Evolutionary conservation across 1,140 invertebrate species (phyloP), one percentile per base, ranked within the genome.

Genomic region (Schlechtendalia chinensis): DNA sequence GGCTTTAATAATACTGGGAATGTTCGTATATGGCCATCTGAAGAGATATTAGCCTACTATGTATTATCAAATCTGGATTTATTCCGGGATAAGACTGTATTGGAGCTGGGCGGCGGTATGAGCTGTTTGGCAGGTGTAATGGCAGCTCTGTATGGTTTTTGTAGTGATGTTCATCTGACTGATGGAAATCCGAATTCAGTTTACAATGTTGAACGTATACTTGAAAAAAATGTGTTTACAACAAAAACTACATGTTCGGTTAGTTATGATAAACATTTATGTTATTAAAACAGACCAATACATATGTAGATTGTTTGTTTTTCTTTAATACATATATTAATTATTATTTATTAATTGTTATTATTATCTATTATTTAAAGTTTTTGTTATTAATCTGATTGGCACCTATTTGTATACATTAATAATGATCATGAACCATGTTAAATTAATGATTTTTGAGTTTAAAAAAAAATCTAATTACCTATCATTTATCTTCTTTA

Each of bases 1-100:
- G 94, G 94, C 1, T 95, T 95, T 86, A 95, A 96, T 85, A 95
- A 95, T 83, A 96, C 94, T 1, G 94, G 94, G n/a, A 96, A 95
- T 86, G 90, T 96, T 5, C 94, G 93, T 87, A 90, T 96, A 3
- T 96, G 94, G 94, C 94, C 94, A 14, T 94, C 94, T 6, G 94
- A 96, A 86, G 94, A 95, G 86, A 91, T 94, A 12, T 85, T 96
- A 39, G 89, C 92, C 3, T 91, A 92, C 83, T 92, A 93, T 85
- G 88, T 91, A 81, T 86, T 94, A 53, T 88, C 89, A 82, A 91
- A 95, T 85, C 85, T 88, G 56, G 82, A 88, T 5, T 85, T 90
- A 24, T 94, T 94, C 84, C 85, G 88, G 5, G 87, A 88, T 81
- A 91, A 91, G 84, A 88, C 86, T 82, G 89, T 95, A 5, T 86